These are phyloP conservation scores for Fistularia commersonii DNA, from an alignment of 2,797 vertebrate genomes.

Conservation along the genomic window DNA sequence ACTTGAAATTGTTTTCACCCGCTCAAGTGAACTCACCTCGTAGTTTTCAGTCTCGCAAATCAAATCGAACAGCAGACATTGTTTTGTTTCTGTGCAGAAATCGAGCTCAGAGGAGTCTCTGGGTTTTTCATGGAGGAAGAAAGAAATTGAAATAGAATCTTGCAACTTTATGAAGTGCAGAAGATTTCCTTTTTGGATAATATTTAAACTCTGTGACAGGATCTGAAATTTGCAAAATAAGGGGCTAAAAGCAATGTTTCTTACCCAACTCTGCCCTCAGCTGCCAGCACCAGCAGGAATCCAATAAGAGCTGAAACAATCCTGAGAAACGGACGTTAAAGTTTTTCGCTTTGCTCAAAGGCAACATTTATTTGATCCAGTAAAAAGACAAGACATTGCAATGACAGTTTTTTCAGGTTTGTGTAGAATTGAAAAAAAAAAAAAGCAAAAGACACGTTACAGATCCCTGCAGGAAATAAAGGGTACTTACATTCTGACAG, in stretches of 20 bases:
- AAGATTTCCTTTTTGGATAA: too few species aligned
- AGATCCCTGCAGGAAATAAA: not conserved
- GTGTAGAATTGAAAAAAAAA: not conserved
- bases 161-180: not conserved
- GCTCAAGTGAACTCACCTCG: slow-evolving; percentile 57
- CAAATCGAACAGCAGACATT: slow-evolving; percentile 66
- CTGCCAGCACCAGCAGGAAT: slow-evolving; percentile 57
- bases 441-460: too few species aligned
- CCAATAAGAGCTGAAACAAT: slow-evolving; percentile 53
- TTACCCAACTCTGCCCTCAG: slow-evolving; percentile 72
- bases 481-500: slow-evolving; percentile 55
- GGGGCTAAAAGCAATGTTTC: slow-evolving; percentile 6
- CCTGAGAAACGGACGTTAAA: slow-evolving; percentile 51
- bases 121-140: slow-evolving; percentile 2
- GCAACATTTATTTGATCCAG: too few species aligned
- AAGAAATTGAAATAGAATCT: not conserved
- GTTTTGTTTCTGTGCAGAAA: slow-evolving; percentile 60
- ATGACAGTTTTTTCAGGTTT: not conserved
- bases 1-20: not conserved
- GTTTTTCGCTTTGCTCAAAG: too few species aligned
- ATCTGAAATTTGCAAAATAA: not conserved
- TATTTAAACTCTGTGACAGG: too few species aligned
- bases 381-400: not conserved
- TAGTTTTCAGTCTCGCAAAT: slow-evolving; percentile 51
- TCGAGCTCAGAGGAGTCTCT: slow-evolving; percentile 52